phyloP scores from a whole-genome alignment of 2,888 invertebrate genomes.

The Lithophane semibrunnea region DNA sequence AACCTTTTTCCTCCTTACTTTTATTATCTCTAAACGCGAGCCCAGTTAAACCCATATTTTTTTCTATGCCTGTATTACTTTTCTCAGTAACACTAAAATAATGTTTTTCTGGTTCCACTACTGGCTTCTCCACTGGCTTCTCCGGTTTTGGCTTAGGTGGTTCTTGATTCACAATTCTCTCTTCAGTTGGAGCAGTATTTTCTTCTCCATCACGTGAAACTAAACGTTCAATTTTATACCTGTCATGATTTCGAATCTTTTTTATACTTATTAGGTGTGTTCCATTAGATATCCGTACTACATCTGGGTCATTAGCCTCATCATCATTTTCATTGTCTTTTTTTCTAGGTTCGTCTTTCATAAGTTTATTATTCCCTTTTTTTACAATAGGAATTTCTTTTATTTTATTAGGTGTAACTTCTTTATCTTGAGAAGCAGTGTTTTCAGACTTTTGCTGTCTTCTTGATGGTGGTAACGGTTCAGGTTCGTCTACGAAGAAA shows the following conservation, averaged over 20 bases:
- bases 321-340: neutral
- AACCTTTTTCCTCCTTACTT: conserved; percentile 21
- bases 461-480: conserved; percentile 30
- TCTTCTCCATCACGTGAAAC: neutral
- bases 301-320: neutral
- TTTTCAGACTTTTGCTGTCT: neutral
- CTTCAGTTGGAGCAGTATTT: conserved; percentile 14
- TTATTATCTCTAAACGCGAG: neutral
- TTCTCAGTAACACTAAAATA: neutral
- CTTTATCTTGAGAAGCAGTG: neutral
- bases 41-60: neutral
- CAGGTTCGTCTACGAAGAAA: conserved; percentile 49
- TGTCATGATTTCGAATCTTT: conserved; percentile 31
- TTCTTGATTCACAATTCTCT: conserved; percentile 44
- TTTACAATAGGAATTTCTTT: conserved; percentile 31
- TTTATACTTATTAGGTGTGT: conserved; percentile 52
- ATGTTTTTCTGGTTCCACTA: conserved; percentile 7
- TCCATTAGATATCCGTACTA: conserved; percentile 39
- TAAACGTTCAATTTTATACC: neutral
- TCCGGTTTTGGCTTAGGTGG: conserved; percentile 5
- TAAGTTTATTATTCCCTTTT: neutral
- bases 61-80: neutral
- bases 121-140: neutral
- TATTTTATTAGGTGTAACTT: neutral
- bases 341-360: neutral